These are phyloP conservation scores for Acronicta aceris DNA, from an alignment of 2,888 invertebrate species.

Conservation along the genomic window DNA sequence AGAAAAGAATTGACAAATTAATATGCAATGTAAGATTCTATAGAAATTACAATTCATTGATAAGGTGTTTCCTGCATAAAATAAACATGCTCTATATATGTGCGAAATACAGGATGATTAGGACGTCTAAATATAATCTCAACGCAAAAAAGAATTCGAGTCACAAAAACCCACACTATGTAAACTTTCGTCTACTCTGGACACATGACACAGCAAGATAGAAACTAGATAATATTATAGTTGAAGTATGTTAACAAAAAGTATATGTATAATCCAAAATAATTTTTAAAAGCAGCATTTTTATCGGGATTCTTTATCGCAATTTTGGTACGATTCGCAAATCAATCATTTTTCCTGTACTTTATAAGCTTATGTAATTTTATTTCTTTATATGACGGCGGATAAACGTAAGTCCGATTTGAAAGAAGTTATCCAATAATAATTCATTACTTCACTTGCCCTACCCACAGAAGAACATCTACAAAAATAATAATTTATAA, in stretches of 20 bases:
- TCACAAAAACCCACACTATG: slow-evolving; percentile 38
- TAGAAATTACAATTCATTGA: not conserved
- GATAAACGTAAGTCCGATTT: slow-evolving; percentile 49
- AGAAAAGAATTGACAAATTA: no score
- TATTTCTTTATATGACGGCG: slow-evolving; percentile 15
- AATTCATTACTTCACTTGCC: slow-evolving; percentile 62
- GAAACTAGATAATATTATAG: slow-evolving; percentile 7
- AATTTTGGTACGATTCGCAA: slow-evolving; percentile 48
- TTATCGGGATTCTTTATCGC: slow-evolving; percentile 41
- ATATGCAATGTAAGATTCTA: no score
- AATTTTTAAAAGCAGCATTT: slow-evolving; percentile 26
- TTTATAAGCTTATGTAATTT: slow-evolving; percentile 57
- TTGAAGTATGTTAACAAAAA: slow-evolving; percentile 12
- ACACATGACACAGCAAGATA: slow-evolving; percentile 13
- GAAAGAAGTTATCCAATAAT: slow-evolving; percentile 53
- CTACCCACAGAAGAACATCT: slow-evolving; percentile 67
- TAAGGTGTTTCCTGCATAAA: slow-evolving; percentile 4
- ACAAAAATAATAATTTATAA: slow-evolving; percentile 78
- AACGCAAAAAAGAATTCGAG: slow-evolving; percentile 33
- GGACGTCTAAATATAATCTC: slow-evolving; percentile 41
- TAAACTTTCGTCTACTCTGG: slow-evolving; percentile 26
- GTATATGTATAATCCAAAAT: slow-evolving; percentile 5
- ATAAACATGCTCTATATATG: not conserved
- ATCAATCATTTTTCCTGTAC: slow-evolving; percentile 54
- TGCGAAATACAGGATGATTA: slow-evolving; percentile 19